Evolutionary conservation across 2,113 vertebrate species (phyloP), one percentile per base, ranked within the genome.

Genomic region (Sinocyclocheilus anshuiensis): DNA sequence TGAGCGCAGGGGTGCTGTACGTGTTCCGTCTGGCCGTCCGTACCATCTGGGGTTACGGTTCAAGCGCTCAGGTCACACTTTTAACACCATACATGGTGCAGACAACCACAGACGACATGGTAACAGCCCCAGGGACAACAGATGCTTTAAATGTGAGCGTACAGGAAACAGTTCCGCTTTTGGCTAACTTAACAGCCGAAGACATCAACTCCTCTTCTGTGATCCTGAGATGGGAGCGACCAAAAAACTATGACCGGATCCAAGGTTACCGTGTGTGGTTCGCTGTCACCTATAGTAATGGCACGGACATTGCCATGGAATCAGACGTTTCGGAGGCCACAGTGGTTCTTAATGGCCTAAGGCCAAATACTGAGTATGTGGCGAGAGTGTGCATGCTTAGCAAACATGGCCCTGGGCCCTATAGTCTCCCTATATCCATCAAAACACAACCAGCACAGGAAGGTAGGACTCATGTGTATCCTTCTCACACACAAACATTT

Each of bases 371-470:
- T 88, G 97, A 97, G 91, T 98, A 98, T 55, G 97, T 98, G 94
- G 96, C 98, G 94, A 97, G 97, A 97, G 96, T 99, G 94, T 95
- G 98, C 93, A 96, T 97, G 83, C 96, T 97, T 91, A 97, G 97
- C 91, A 96, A 95, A 95, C 96, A 97, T 89, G 97, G 98, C 92
- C 95, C 96, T 59, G 97, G 98, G 94, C 97, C 97, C 59, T 98
- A 96, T 96, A 98, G 97, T 94, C 97, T 97, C 90, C 95, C 95
- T 93, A 95, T 98, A 96, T 97, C 97, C 94, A 96, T 98, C 95
- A 97, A 97, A 96, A 99, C 97, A 92, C 97, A 97, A 87, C 96
- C 96, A 85, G 94, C 96, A 90, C 96, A 97, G 95, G 96, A 98
- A 99, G 98, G 98, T 99, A 99, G 97, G 97, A 96, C 95, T 95